Evolutionary conservation across 2,113 vertebrate species (phyloP), one percentile per base, ranked within the genome.

Genomic region (Salminus brasiliensis): DNA sequence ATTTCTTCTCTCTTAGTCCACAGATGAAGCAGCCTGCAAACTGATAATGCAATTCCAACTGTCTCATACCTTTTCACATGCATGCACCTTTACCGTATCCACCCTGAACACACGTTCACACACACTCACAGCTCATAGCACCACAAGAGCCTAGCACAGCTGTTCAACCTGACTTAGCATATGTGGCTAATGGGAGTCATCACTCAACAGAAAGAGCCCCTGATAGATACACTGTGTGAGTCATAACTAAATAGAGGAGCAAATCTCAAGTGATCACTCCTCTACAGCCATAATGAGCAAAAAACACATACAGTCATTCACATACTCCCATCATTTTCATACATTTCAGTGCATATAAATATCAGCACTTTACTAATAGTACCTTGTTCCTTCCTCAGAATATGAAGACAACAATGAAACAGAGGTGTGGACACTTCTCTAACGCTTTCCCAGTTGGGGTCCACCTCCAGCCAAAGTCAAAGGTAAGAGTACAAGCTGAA

Each of bases 401-500:
- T 60, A 4, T 4, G 27, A 27, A n/a, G 30, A 53, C n/a, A 63
- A 18, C 13, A 29, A 36, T 9, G 47, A 47, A 27, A 52, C 15
- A 59, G 36, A 5, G 11, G 7, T 36, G 47, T 41, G 30, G 32
- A 60, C 25, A 59, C 30, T 41, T 73, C 15, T 67, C 25, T 74
- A 25, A 9, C 11, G 21, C 45, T 29, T 23, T 27, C 18, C 21
- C 11, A n/a, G 49, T 80, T 21, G 13, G 32, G 18, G 52, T 25
- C 29, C 25, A 21, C 21, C 43, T n/a, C 12, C 60, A 15, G 29
- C 60, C 47, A 60, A 27, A 47, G 30, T 15, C 23, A 68, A 71
- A 78, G 29, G 67, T 21, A 6, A 32, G 18, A 65, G 60, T 79
- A 27, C 63, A 59, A 49, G 59, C 79, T 47, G 18, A 66, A 57